Base-by-base conservation (phyloP, 2,797 vertebrate genomes). In the Hippoglossus hippoglossus region DNA sequence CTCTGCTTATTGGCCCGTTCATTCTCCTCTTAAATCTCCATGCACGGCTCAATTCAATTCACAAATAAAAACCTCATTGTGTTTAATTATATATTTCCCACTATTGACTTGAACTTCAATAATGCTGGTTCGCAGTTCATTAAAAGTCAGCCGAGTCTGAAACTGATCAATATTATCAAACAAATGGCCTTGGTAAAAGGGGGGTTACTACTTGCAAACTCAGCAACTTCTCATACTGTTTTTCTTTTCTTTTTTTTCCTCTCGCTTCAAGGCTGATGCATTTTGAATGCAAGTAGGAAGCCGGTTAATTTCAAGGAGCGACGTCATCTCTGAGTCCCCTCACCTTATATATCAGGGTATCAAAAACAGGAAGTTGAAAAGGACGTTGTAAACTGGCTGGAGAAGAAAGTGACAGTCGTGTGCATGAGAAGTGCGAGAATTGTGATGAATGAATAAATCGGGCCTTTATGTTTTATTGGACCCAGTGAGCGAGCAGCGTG, bases 11-110 rank as follows among this genome's bases (percentile, higher is more conserved):
- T 65, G 67, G 69, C 71, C 72, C 60, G 73, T 60, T 79, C 76
- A 36, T 58, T 74, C 59, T 28, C 46, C 75, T 79, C 63, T 77
- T 73, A 83, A 87, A 88, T 89, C 82, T 91, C 81, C 59, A 50
- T 58, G 73, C 74, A 70, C 26, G 47, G 76, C 15, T 49, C 71
- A 84, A 89, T 84, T 89, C 84, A 88, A 85, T 91, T 91, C 91
- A 77, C 84, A 93, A 94, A 95, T 92, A 93, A 94, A 91, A 92
- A 91, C 89, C 84, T 90, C 92, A 92, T 91, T 75, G 57, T 86
- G 80, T 89, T 91, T 89, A 94, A 95, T 93, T 90, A 91, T 91
- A 90, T 90, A 88, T 87, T 80, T 80, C 67, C 82, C 78, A 55
- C 73, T 89, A 94, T 91, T 92, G 91, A 94, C 85, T 83, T 84